These are phyloP conservation scores for Celastrina argiolus DNA, from an alignment of 2,888 invertebrate species.

Conservation along the genomic window DNA sequence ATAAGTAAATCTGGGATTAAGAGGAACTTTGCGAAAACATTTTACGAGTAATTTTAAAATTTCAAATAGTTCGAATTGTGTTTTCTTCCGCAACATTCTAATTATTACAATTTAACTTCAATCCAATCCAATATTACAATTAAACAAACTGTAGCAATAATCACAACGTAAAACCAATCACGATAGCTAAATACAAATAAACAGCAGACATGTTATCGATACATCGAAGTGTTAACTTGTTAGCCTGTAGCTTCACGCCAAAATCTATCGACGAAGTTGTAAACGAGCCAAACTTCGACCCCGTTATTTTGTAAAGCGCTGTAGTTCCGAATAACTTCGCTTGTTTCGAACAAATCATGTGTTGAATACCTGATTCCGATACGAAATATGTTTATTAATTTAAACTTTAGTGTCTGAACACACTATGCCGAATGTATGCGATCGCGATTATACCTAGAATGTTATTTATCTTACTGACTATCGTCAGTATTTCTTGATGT, in stretches of 20 bases:
- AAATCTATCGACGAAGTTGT: slow-evolving; percentile 44
- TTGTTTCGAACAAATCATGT: slow-evolving; percentile 3
- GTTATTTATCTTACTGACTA: no score
- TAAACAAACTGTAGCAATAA: no score
- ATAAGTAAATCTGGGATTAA: no score
- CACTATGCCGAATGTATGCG: no score
- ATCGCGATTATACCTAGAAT: no score
- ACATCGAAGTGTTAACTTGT: slow-evolving; percentile 58
- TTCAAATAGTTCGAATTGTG: no score
- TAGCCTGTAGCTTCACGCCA: slow-evolving; percentile 45
- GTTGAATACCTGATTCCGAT: background rate
- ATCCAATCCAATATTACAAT: no score
- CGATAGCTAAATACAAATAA: background rate
- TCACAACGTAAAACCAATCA: background rate
- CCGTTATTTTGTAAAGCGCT: slow-evolving; percentile 31
- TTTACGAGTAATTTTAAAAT: no score
- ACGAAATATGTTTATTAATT: slow-evolving; percentile 8
- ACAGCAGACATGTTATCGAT: slow-evolving; percentile 35
- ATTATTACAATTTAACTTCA: no score
- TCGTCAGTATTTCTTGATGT: no score
- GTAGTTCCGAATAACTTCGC: slow-evolving; percentile 2
- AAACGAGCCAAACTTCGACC: slow-evolving; percentile 44
- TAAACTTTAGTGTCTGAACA: background rate
- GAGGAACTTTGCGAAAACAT: no score
- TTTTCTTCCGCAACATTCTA: no score